These are phyloP conservation scores for Sebastes oblongus DNA, from an alignment of 2,797 vertebrate genomes.

Conservation along the genomic window DNA sequence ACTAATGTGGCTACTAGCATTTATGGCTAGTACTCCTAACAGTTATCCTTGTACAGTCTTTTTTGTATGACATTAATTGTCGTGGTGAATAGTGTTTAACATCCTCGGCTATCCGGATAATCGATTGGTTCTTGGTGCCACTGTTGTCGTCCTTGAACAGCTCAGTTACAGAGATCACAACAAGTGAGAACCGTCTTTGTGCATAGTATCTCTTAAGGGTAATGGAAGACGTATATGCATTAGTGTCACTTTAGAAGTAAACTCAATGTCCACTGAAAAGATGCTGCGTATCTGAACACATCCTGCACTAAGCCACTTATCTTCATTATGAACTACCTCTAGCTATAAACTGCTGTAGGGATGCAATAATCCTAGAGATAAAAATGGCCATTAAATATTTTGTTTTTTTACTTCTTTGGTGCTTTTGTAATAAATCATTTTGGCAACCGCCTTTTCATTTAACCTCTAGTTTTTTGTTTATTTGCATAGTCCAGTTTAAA, in stretches of 20 bases:
- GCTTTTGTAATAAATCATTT: not conserved
- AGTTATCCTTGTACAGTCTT: not conserved
- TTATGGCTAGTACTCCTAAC: not conserved
- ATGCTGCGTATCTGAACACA: not conserved
- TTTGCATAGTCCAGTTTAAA: conserved; percentile 13
- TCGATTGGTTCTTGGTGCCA: not conserved
- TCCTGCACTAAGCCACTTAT: not conserved
- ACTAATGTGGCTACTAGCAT: not conserved
- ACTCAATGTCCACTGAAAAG: not conserved
- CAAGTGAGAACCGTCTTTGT: not conserved
- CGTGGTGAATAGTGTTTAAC: too few relatives aligned
- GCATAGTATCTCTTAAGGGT: not conserved
- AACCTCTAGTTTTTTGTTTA: not conserved
- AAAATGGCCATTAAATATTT: not conserved
- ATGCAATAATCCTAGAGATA: not conserved
- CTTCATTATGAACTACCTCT: not conserved
- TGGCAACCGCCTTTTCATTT: not conserved
- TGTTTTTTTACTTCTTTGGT: not conserved
- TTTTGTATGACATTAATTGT: too few relatives aligned
- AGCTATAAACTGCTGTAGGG: not conserved
- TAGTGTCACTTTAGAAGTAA: not conserved
- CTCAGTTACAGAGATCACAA: not conserved
- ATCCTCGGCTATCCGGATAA: not conserved
- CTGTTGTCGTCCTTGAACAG: not conserved
- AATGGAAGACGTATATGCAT: not conserved